Evolutionary conservation across 1,140 invertebrate genomes (phyloP).

Genomic region (Heliconius hermathena): DNA sequence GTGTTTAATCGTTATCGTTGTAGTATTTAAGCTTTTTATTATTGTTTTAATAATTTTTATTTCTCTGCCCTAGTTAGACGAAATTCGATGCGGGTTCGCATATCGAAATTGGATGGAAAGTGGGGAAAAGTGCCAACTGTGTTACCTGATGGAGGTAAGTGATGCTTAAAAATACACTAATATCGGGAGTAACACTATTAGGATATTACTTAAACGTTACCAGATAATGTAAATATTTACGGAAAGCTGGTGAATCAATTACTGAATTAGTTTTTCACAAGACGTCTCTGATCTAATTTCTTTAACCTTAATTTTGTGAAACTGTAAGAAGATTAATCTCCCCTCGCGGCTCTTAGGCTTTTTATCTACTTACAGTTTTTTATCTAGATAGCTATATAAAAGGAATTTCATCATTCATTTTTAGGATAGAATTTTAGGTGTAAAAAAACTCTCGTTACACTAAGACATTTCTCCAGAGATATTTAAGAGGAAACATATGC

Average conservation of each 20-base stretch:
- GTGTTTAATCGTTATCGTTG: neutral
- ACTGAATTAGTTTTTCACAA: neutral
- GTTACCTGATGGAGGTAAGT: too few relatives aligned
- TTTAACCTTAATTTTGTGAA: slow-evolving; percentile 7
- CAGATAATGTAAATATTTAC: neutral
- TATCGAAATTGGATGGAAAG: neutral
- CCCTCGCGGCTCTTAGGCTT: slow-evolving; percentile 30
- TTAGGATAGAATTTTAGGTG: neutral
- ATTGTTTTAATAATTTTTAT: neutral
- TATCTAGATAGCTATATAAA: slow-evolving; percentile 28
- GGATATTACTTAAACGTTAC: neutral
- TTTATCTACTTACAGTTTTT: slow-evolving; percentile 29
- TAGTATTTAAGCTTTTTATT: neutral
- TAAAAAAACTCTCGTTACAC: neutral
- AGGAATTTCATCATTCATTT: neutral
- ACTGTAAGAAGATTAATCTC: slow-evolving; percentile 17
- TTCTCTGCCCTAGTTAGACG: neutral
- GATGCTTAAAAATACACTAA: too few relatives aligned
- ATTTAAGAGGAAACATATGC: too few relatives aligned
- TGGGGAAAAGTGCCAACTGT: neutral
- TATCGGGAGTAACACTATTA: too few relatives aligned
- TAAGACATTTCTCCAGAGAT: neutral
- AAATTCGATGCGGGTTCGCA: neutral
- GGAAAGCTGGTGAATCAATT: neutral
- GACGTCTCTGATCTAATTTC: neutral